A percentile compares a stretch with the other conserved stretches of the same genome.
phyloP scores from a whole-genome alignment of 2,888 invertebrate species.

The Operophtera brumata region DNA sequence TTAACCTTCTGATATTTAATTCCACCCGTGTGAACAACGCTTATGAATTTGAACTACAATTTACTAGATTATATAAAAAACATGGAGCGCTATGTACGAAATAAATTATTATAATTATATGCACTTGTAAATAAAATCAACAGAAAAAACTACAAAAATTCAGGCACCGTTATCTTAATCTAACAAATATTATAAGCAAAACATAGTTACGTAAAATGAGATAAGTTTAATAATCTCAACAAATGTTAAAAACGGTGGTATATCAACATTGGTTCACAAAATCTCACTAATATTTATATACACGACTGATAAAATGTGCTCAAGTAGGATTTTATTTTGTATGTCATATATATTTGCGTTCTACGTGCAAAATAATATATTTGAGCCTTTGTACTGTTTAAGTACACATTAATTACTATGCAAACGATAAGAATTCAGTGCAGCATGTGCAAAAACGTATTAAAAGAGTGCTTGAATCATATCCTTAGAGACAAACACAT shows the following conservation, averaged over 20 bases:
- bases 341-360: constrained; percentile 15
- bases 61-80: constrained; percentile 16
- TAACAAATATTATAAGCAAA: constrained; percentile 36
- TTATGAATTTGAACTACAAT: constrained; percentile 12
- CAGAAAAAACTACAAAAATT: constrained; percentile 43
- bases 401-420: constrained; percentile 8
- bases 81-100: constrained; percentile 15
- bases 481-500: too few species aligned
- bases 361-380: constrained; percentile 14
- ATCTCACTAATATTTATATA: constrained; percentile 43
- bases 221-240: constrained; percentile 28
- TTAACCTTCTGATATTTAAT: constrained; percentile 16
- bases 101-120: constrained; percentile 12
- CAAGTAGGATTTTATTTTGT: constrained; percentile 15
- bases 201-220: not conserved
- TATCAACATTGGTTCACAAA: constrained; percentile 36
- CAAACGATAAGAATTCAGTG: constrained; percentile 11
- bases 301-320: constrained; percentile 22
- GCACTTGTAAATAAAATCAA: constrained; percentile 10
- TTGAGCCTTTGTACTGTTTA: constrained; percentile 24
- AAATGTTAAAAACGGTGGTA: constrained; percentile 31
- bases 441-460: constrained; percentile 1
- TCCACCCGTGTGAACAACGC: constrained; percentile 10
- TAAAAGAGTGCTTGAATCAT: not conserved
- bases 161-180: constrained; percentile 73